Conservation (phyloP, 2,888 invertebrate species). For the Limnephilus lunatus region DNA sequence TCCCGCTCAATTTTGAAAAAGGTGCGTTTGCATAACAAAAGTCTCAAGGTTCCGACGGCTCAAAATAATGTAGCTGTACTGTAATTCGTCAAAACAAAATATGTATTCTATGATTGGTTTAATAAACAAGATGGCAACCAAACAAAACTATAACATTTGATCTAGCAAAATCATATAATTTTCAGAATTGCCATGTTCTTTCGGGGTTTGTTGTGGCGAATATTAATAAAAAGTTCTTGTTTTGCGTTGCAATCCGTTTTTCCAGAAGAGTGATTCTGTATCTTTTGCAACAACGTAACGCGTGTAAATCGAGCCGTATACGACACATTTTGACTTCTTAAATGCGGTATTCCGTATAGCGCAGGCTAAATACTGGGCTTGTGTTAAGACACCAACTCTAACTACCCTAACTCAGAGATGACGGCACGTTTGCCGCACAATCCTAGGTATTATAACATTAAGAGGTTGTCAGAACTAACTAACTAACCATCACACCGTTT, state of each 20-base stretch:
- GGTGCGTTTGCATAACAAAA: not conserved
- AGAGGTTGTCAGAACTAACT: too few species aligned
- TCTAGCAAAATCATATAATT: not conserved
- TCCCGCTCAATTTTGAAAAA: constrained; percentile 39
- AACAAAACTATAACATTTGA: not conserved
- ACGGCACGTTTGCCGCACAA: too few species aligned
- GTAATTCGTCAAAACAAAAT: not conserved
- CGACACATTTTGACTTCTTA: too few species aligned
- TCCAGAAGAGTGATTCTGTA: too few species aligned
- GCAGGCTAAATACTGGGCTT: too few species aligned
- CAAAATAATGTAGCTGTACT: not conserved
- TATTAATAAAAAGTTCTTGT: not conserved
- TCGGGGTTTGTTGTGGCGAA: not conserved
- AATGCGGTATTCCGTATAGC: too few species aligned
- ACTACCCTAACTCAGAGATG: too few species aligned
- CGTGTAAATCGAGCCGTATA: too few species aligned
- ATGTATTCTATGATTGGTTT: not conserved
- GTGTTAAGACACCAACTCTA: too few species aligned
- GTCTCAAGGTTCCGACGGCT: not conserved
- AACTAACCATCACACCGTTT: too few species aligned
- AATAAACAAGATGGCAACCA: constrained; percentile 28
- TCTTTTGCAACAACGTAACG: too few species aligned
- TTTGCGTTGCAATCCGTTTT: not conserved
- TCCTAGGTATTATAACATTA: too few species aligned
- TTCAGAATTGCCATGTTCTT: not conserved